Base-by-base conservation (phyloP, 2,888 invertebrate genomes). In the Terebella lapidaria region DNA sequence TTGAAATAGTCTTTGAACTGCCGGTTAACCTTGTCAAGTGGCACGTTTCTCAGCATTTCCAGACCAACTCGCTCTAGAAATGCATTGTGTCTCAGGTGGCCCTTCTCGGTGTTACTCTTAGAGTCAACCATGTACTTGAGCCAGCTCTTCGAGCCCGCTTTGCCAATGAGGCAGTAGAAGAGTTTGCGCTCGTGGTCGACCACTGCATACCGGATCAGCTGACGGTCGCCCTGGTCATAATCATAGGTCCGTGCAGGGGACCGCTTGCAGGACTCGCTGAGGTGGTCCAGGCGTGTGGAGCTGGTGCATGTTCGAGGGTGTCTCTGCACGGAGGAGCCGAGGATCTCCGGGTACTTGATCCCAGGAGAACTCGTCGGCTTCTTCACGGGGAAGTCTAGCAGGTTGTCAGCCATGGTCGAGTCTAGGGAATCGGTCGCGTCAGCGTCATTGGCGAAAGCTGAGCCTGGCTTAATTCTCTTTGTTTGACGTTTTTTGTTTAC, bases 141-240 rank as follows among this genome's bases (percentile, higher is more conserved):
- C 49, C 49, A 49, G 22, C 49, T 49, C 49, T 49, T 49, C 49
- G 49, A n/a, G 18, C 49, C 24, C 5, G 49, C 49, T 22, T 49
- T 49, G 18, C 49, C 49, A 22, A 49, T 49, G 49, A 49, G 49
- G 24, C 49, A 49, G 22, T 49, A 49, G 24, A 49, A 49, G 5
- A 49, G 24, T 22, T 49, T 49, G 18, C 24, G 15, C 18, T 49
- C 22, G 49, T 49, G 18, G 24, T 49, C 49, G 18, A 49, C 18
- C 22, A 49, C 49, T 15, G 24, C 49, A n/a, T 35, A n/a, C 10
- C 42, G 42, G 10, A 35, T 15, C 10, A 15, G 42, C n/a, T 35
- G 10, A 10, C 42, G 10, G 10, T 10, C 10, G 10, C 42, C 42
- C 10, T 35, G 10, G 42, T n/a, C 42, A n/a, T 35, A 35, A 15